Evolutionary conservation across 2,888 invertebrate species (phyloP).

Genomic region (Rhingia rostrata): DNA sequence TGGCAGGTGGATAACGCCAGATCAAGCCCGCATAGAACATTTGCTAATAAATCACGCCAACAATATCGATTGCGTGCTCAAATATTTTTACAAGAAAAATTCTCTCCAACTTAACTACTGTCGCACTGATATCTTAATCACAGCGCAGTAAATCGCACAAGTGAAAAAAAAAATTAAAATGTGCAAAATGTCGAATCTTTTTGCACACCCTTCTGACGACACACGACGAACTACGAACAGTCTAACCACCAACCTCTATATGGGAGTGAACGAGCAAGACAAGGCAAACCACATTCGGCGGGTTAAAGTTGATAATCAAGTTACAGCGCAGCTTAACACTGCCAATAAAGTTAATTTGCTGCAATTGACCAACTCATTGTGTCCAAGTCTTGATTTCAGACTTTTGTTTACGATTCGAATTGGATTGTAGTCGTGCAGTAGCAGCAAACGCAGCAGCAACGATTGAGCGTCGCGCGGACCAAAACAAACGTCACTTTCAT

Average conservation of each 20-base stretch:
- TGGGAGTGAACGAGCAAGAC: conserved; percentile 23
- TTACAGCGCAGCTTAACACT: conserved; percentile 16
- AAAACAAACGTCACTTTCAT: conserved; percentile 64
- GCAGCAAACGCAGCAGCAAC: no score
- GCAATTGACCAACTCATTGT: conserved; percentile 52
- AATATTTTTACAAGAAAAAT: conserved; percentile 22
- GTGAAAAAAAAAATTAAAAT: conserved; percentile 14
- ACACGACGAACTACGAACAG: background rate
- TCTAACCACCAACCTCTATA: background rate
- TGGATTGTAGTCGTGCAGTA: background rate
- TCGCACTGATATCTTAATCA: conserved; percentile 1
- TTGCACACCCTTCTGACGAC: conserved; percentile 6
- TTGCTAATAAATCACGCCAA: conserved; percentile 45
- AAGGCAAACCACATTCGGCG: conserved; percentile 57
- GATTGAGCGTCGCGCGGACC: background rate
- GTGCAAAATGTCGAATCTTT: conserved; percentile 22
- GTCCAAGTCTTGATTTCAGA: background rate
- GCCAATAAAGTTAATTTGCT: conserved; percentile 45
- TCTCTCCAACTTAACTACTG: background rate
- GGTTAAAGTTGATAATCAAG: conserved; percentile 57
- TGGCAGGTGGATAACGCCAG: conserved; percentile 35
- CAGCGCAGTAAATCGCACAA: conserved; percentile 25
- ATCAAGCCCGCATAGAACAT: conserved; percentile 10
- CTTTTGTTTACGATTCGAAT: conserved; percentile 51
- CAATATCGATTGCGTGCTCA: conserved; percentile 33